These are phyloP conservation scores for Macrotis lagotis DNA, from an alignment of 2,113 vertebrate species.

Conservation along the genomic window DNA sequence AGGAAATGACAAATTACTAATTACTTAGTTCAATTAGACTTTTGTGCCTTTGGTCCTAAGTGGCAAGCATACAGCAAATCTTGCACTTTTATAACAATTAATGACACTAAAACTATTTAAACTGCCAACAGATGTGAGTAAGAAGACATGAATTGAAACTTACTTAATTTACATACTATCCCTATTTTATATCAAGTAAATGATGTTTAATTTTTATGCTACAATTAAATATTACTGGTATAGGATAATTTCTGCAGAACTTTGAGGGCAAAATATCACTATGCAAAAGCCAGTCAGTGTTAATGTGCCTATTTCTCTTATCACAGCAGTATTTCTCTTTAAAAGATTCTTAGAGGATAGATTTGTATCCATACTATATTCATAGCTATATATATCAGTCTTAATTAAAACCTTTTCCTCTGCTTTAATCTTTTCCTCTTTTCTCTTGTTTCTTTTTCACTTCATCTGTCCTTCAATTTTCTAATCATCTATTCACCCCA, in stretches of 20 bases:
- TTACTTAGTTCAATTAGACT: conserved; percentile 94
- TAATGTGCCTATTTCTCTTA: conserved; percentile 72
- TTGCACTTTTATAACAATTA: conserved; percentile 93
- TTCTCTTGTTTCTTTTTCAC: neutral
- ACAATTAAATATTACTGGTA: conserved; percentile 86
- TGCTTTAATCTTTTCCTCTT: conserved; percentile 1
- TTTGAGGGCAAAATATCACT: conserved; percentile 81
- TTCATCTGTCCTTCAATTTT: conserved; percentile 34
- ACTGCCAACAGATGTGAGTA: conserved; percentile 91
- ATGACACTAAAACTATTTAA: conserved; percentile 92
- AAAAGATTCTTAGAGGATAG: conserved; percentile 65
- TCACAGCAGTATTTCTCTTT: conserved; percentile 79
- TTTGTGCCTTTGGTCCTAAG: conserved; percentile 93
- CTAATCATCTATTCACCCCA: conserved; percentile 15
- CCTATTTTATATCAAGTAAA: conserved; percentile 86
- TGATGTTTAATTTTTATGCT: conserved; percentile 88
- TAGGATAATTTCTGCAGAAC: conserved; percentile 80
- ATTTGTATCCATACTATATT: conserved; percentile 51
- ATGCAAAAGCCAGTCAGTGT: conserved; percentile 69
- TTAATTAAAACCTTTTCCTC: conserved; percentile 37
- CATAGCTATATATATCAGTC: neutral
- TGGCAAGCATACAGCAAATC: conserved; percentile 91
- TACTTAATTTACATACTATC: conserved; percentile 90
- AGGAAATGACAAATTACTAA: conserved; percentile 94
- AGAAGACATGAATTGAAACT: conserved; percentile 88